phyloP scores from a whole-genome alignment of 2,113 vertebrate species.

The Anoplopoma fimbria region DNA sequence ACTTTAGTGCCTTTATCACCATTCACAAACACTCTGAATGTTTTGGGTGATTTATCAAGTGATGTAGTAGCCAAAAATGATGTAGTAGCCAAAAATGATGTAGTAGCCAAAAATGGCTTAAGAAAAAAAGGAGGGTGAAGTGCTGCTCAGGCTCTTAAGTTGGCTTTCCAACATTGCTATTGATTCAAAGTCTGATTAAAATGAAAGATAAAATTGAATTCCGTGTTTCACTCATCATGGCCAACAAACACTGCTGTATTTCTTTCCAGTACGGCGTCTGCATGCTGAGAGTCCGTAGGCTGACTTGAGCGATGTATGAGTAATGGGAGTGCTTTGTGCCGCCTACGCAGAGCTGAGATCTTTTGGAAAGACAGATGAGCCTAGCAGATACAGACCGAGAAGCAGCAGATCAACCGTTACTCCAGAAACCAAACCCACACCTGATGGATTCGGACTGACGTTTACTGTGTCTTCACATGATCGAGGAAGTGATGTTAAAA shows the following conservation, averaged over 20 bases:
- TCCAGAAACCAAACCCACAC: slow-evolving; percentile 26
- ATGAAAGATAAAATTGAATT: slow-evolving; percentile 2
- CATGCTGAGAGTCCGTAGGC: slow-evolving; percentile 10
- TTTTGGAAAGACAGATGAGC: slow-evolving; percentile 59
- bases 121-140: not conserved
- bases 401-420: not conserved
- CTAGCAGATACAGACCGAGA: slow-evolving; percentile 50
- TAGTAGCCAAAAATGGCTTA: slow-evolving; percentile 17
- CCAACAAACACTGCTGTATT: slow-evolving; percentile 27
- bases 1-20: slow-evolving; percentile 43
- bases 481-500: slow-evolving; percentile 34
- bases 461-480: slow-evolving; percentile 48
- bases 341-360: slow-evolving; percentile 27
- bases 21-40: slow-evolving; percentile 54
- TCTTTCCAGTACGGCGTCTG: slow-evolving; percentile 31
- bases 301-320: slow-evolving; percentile 24
- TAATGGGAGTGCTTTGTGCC: slow-evolving; percentile 38
- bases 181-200: slow-evolving; percentile 35
- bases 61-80: slow-evolving; percentile 25
- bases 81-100: slow-evolving; percentile 21
- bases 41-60: slow-evolving; percentile 56
- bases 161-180: slow-evolving; percentile 1
- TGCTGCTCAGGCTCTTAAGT: slow-evolving; percentile 3
- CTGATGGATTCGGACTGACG: slow-evolving; percentile 59
- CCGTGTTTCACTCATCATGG: not conserved